A percentile compares a stretch with the other conserved stretches of the same genome.
These are phyloP conservation scores for Ditylenchus weischeri DNA, from an alignment of 2,888 invertebrate species.

Conservation along the genomic window DNA sequence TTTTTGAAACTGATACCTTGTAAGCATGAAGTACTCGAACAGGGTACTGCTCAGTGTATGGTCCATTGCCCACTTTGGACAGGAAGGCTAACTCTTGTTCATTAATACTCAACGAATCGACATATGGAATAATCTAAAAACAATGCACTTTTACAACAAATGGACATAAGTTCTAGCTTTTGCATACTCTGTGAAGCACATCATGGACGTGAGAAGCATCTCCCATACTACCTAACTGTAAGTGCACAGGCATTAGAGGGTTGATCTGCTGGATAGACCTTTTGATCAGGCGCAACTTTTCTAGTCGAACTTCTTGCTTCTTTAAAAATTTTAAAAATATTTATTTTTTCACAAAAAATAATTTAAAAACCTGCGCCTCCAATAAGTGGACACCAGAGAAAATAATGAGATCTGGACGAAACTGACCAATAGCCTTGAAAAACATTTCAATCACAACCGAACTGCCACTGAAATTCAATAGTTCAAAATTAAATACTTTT, in stretches of 20 bases:
- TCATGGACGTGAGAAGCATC: conserved; percentile 57
- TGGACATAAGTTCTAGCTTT: conserved; percentile 11
- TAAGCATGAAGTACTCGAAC: conserved; percentile 60
- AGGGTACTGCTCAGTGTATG: conserved; percentile 58
- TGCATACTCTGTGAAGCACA: conserved; percentile 59
- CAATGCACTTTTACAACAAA: conserved; percentile 8
- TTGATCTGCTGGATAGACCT: conserved; percentile 58
- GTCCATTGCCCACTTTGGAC: conserved; percentile 59
- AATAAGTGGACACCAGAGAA: conserved; percentile 61
- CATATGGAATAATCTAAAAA: conserved; percentile 58
- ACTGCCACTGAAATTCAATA: conserved; percentile 45
- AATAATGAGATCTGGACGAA: conserved; percentile 60
- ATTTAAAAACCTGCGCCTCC: conserved; percentile 56
- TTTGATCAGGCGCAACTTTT: conserved; percentile 57
- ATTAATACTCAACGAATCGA: conserved; percentile 61
- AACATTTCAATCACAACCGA: conserved; percentile 60
- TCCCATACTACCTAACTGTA: conserved; percentile 62
- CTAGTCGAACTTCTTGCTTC: conserved; percentile 49
- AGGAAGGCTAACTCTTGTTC: conserved; percentile 62
- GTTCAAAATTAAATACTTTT: conserved; percentile 3
- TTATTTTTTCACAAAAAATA: not conserved
- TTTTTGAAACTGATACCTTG: conserved; percentile 55
- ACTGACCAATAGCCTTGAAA: conserved; percentile 58
- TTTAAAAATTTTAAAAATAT: conserved; percentile 24
- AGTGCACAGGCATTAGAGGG: conserved; percentile 59